Evolutionary conservation across 2,797 vertebrate genomes (phyloP).

Genomic region (Uromys caudimaculatus): DNA sequence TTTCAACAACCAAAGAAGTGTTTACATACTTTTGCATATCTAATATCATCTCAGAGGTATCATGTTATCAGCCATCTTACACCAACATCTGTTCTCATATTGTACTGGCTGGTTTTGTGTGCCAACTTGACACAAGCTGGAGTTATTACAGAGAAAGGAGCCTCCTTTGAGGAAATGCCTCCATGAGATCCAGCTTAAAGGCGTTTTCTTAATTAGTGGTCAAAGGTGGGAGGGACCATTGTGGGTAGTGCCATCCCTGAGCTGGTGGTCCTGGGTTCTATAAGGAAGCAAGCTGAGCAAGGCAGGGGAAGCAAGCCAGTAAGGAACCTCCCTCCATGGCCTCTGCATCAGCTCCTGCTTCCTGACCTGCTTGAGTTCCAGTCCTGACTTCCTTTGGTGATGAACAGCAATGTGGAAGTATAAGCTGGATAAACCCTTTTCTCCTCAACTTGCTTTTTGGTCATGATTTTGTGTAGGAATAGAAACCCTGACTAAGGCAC

Average conservation of each 20-base stretch:
- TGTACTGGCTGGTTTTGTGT: neutral
- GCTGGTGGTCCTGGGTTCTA: neutral
- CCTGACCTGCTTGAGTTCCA: neutral
- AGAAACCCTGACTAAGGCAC: neutral
- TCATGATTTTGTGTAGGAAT: neutral
- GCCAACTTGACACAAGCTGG: neutral
- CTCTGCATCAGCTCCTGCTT: neutral
- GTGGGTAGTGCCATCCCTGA: neutral
- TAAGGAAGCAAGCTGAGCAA: neutral
- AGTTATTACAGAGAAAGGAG: neutral
- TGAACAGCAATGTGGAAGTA: neutral
- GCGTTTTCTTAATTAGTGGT: neutral
- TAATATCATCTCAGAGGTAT: slow-evolving; percentile 9
- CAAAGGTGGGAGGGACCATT: neutral
- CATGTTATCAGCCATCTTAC: neutral
- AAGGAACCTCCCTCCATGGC: neutral
- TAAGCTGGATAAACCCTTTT: neutral
- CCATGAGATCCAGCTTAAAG: neutral
- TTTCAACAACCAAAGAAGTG: neutral
- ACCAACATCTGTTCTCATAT: neutral
- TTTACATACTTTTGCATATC: neutral
- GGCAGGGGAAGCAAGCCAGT: neutral
- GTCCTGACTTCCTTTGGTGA: neutral
- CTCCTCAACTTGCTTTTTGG: neutral
- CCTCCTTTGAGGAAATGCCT: neutral